These are phyloP conservation scores for Odontomyia ornata DNA, from an alignment of 2,888 invertebrate species.

Conservation along the genomic window DNA sequence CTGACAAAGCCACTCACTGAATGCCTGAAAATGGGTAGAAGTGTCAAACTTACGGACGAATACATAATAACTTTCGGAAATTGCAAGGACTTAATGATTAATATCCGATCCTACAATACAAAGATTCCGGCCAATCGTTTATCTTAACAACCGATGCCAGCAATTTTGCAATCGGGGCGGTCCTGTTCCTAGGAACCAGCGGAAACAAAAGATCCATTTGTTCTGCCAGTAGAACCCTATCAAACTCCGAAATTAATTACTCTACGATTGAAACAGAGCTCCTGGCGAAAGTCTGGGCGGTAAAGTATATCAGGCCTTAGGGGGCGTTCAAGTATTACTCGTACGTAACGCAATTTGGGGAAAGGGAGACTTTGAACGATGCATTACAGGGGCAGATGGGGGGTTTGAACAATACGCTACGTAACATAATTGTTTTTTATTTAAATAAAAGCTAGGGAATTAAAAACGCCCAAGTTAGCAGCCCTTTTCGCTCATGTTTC, in stretches of 20 bases:
- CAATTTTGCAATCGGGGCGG: slow-evolving; percentile 52
- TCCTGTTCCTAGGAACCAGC: slow-evolving; percentile 52
- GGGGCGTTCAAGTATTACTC: no score
- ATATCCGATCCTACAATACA: slow-evolving; percentile 56
- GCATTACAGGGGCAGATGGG: no score
- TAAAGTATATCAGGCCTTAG: no score
- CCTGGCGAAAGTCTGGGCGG: slow-evolving; percentile 56
- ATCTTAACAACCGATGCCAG: slow-evolving; percentile 55
- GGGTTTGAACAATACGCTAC: no score
- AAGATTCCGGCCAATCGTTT: slow-evolving; percentile 56
- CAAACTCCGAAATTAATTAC: slow-evolving; percentile 52
- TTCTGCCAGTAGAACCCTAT: slow-evolving; percentile 54
- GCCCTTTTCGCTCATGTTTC: no score
- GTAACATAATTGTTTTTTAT: no score
- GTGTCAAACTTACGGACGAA: neutral
- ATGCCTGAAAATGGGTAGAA: neutral
- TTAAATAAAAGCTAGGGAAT: no score
- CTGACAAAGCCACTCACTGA: neutral
- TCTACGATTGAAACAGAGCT: slow-evolving; percentile 57
- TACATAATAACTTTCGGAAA: slow-evolving; percentile 6
- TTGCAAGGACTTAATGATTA: slow-evolving; percentile 5
- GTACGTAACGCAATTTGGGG: no score
- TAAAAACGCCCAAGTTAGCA: no score
- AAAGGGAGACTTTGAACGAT: no score
- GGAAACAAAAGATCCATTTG: slow-evolving; percentile 52